Conservation (phyloP, 2,113 vertebrate species). For the Pachycephala philippinensis region DNA sequence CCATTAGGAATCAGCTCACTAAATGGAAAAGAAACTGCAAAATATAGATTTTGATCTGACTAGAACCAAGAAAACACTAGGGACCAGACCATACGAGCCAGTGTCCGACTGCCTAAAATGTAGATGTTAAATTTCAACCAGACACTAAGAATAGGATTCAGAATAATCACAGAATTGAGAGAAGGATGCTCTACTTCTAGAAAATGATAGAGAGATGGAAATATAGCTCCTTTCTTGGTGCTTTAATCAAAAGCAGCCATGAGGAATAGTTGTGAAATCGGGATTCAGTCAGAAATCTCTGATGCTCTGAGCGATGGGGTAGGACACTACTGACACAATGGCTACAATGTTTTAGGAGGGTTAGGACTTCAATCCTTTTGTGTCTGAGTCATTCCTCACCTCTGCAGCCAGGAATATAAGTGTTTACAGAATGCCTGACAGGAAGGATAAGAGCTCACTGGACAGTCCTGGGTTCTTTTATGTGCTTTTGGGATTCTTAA, state of each 20-base stretch:
- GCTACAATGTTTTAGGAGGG: background rate
- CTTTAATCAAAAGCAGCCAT: background rate
- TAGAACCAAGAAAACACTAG: background rate
- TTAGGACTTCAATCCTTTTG: background rate
- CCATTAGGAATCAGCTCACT: background rate
- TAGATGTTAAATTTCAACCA: background rate
- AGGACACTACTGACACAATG: accelerated
- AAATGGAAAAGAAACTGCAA: background rate
- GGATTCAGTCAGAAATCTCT: background rate
- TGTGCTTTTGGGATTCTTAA: background rate
- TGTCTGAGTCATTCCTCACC: background rate
- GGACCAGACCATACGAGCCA: background rate
- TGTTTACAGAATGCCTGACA: background rate
- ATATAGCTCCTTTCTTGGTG: background rate
- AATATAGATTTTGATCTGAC: background rate
- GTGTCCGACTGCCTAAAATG: background rate
- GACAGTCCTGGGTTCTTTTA: background rate
- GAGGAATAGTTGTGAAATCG: background rate
- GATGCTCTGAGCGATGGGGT: background rate
- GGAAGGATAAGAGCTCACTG: background rate
- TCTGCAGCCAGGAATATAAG: background rate
- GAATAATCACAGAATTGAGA: background rate
- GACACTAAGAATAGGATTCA: background rate
- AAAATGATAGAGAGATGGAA: background rate
- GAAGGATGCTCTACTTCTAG: background rate